Conservation (phyloP, 1,140 invertebrate species). For the Goniozus legneri region DNA sequence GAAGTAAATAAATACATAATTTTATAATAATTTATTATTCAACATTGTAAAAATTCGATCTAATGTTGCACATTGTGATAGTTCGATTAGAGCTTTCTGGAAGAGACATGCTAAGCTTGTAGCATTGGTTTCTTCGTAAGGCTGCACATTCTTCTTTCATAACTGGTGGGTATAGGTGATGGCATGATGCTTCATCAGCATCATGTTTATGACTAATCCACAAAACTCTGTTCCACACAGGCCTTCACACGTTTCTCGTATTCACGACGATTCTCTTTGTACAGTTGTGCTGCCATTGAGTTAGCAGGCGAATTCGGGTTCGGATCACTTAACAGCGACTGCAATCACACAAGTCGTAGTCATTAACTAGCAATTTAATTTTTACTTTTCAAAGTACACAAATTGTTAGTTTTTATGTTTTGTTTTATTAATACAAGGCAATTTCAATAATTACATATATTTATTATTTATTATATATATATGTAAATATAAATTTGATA, state of each 20-base stretch:
- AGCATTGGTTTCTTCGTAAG: conserved; percentile 49
- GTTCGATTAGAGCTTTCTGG: conserved; percentile 41
- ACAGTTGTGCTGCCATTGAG: conserved; percentile 92
- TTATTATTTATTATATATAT: background rate
- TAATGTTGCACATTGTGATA: conserved; percentile 45
- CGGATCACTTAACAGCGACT: conserved; percentile 93
- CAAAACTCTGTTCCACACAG: conserved; percentile 94
- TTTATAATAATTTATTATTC: conserved; percentile 55
- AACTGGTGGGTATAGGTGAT: conserved; percentile 39
- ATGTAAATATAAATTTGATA: background rate
- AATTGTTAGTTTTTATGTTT: too few relatives aligned
- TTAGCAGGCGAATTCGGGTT: conserved; percentile 96
- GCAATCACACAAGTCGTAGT: conserved; percentile 57
- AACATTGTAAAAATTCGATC: conserved; percentile 54
- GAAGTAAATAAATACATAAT: conserved; percentile 55
- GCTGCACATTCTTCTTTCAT: conserved; percentile 41
- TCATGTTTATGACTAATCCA: conserved; percentile 69
- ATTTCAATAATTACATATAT: background rate
- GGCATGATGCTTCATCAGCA: conserved; percentile 37
- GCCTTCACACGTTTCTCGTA: conserved; percentile 96
- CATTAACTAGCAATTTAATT: conserved; percentile 27
- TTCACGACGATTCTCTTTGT: conserved; percentile 91
- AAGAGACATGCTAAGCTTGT: conserved; percentile 45
- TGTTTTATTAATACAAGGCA: background rate
- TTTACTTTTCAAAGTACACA: too few relatives aligned